Conservation (phyloP, 2,888 invertebrate genomes). For the Diadromus collaris region DNA sequence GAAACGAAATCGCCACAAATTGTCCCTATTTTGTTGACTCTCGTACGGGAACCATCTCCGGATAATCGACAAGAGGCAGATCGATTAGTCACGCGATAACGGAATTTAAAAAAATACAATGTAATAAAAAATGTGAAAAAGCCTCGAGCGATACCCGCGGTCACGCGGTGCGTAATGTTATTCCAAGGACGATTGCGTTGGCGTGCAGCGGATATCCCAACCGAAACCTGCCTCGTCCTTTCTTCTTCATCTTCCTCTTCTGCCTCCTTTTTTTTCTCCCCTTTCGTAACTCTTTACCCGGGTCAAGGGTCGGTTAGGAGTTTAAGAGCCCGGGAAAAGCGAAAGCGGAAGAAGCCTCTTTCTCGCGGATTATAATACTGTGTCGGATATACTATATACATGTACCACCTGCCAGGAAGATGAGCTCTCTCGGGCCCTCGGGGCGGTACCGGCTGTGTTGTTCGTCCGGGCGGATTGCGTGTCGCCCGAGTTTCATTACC, state of each 20-base stretch:
- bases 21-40: no score
- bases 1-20: no score
- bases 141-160: neutral
- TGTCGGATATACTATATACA: slow-evolving; percentile 28
- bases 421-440: slow-evolving; percentile 36
- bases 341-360: slow-evolving; percentile 28
- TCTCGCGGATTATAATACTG: slow-evolving; percentile 41
- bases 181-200: slow-evolving; percentile 60
- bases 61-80: neutral
- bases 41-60: neutral
- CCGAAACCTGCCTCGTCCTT: slow-evolving; percentile 16
- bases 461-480: slow-evolving; percentile 63
- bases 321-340: slow-evolving; percentile 37
- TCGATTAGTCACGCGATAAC: no score
- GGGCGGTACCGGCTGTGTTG: slow-evolving; percentile 33
- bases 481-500: slow-evolving; percentile 73
- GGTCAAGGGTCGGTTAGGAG: slow-evolving; percentile 52
- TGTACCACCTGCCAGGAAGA: slow-evolving; percentile 59
- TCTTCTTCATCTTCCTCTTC: no score
- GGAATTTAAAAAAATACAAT: slow-evolving; percentile 3
- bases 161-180: slow-evolving; percentile 35
- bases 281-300: slow-evolving; percentile 43
- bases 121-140: neutral
- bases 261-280: neutral
- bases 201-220: slow-evolving; percentile 52